Conservation (phyloP, 1,140 invertebrate genomes). For the Nasonia longicornis region DNA sequence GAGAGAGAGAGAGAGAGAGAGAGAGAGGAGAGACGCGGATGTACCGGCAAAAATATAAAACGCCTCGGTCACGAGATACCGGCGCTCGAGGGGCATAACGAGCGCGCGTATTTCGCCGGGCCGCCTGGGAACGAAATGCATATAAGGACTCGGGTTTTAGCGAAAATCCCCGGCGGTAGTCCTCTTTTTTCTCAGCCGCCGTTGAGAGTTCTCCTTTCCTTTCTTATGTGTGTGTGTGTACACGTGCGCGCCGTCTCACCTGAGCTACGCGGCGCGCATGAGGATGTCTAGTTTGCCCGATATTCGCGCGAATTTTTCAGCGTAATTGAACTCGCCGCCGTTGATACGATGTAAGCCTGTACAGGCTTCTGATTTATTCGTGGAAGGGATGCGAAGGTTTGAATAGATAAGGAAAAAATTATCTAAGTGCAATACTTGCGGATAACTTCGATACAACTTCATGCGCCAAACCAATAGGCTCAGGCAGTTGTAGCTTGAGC, state of each 20-base stretch:
- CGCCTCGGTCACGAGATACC: conserved; percentile 18
- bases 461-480: too few relatives aligned
- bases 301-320: conserved; percentile 9
- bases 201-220: neutral
- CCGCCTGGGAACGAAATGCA: conserved; percentile 39
- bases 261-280: neutral
- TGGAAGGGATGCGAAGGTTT: too few relatives aligned
- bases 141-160: conserved; percentile 36
- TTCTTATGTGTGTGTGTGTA: neutral
- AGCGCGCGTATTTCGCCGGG: neutral
- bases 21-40: conserved; percentile 12
- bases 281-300: neutral
- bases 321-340: neutral
- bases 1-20: too few relatives aligned
- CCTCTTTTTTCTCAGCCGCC: neutral
- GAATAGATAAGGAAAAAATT: too few relatives aligned
- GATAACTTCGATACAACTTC: too few relatives aligned
- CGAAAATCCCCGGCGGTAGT: conserved; percentile 25
- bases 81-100: neutral
- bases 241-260: too few relatives aligned
- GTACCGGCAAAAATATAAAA: conserved; percentile 26
- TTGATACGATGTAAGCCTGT: too few relatives aligned
- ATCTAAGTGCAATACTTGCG: too few relatives aligned
- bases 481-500: too few relatives aligned
- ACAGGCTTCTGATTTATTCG: too few relatives aligned